Evolutionary conservation across 2,113 vertebrate species (phyloP).

Genomic region (Etia nguti): DNA sequence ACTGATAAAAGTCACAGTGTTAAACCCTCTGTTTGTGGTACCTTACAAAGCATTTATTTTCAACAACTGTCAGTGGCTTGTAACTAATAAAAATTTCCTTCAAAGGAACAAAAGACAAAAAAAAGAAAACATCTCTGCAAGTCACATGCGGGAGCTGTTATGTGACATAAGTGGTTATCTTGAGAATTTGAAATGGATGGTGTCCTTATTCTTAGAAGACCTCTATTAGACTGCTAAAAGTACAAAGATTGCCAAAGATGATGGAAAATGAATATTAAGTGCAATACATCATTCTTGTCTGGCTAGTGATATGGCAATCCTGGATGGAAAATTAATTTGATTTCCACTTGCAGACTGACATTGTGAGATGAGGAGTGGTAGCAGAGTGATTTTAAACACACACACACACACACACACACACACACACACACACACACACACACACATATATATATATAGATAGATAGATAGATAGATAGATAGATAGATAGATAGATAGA

Average conservation of each 20-base stretch:
- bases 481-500: no score
- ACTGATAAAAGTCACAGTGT: not conserved
- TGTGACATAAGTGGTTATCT: slow-evolving; percentile 44
- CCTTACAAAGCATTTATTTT: not conserved
- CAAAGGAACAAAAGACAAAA: not conserved
- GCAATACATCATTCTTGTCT: slow-evolving; percentile 74
- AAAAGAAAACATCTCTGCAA: not conserved
- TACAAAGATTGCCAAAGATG: slow-evolving; percentile 66
- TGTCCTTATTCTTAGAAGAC: slow-evolving; percentile 47
- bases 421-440: not conserved
- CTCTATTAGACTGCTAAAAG: slow-evolving; percentile 59
- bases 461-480: fast-evolving
- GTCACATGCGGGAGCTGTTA: not conserved
- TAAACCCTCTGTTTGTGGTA: not conserved
- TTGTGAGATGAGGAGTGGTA: slow-evolving; percentile 62
- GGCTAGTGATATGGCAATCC: slow-evolving; percentile 60
- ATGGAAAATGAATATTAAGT: slow-evolving; percentile 75
- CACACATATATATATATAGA: not conserved
- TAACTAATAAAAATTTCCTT: not conserved
- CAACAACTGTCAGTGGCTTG: not conserved
- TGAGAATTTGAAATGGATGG: slow-evolving; percentile 54
- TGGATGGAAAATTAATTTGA: slow-evolving; percentile 71
- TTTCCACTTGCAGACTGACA: slow-evolving; percentile 67
- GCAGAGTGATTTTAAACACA: not conserved
- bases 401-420: not conserved